phyloP scores from a whole-genome alignment of 2,888 invertebrate genomes.

The Melanargia galathea region DNA sequence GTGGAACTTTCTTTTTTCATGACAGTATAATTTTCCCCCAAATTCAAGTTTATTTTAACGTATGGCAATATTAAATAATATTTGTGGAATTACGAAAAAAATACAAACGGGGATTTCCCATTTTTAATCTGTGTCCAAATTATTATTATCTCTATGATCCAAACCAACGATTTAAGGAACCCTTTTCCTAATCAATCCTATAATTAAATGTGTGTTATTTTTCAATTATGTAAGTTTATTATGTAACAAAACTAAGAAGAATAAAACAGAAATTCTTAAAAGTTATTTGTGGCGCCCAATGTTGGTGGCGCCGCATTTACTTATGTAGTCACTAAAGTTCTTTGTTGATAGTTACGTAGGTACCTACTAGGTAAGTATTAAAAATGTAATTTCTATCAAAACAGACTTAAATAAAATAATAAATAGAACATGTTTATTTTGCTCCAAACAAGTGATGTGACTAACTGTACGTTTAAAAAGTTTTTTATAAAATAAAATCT shows the following conservation, averaged over 20 bases:
- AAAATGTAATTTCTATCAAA: conserved; percentile 9
- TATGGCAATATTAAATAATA: not conserved
- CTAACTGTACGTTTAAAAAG: conserved; percentile 75
- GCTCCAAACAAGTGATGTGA: conserved; percentile 68
- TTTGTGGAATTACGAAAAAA: not conserved
- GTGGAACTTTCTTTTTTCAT: not conserved
- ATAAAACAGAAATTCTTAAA: too few species aligned
- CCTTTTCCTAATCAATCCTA: too few species aligned
- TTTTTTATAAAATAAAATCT: conserved; percentile 75
- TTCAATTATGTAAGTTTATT: too few species aligned
- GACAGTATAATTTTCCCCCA: not conserved
- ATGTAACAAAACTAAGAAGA: too few species aligned
- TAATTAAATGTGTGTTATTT: too few species aligned
- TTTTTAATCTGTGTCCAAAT: not conserved
- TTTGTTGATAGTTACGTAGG: too few species aligned
- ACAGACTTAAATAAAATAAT: conserved; percentile 35
- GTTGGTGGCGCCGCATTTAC: too few species aligned
- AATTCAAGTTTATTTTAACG: not conserved
- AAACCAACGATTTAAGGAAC: too few species aligned
- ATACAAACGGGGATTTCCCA: not conserved
- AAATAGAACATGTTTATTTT: conserved; percentile 56
- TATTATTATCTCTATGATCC: too few species aligned
- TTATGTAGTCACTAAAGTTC: too few species aligned
- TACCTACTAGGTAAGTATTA: too few species aligned
- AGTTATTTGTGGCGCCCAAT: too few species aligned